A percentile compares a stretch with the other conserved stretches of the same genome.
phyloP scores from a whole-genome alignment of 23 tunicate species.

The Halocynthia roretzi region DNA sequence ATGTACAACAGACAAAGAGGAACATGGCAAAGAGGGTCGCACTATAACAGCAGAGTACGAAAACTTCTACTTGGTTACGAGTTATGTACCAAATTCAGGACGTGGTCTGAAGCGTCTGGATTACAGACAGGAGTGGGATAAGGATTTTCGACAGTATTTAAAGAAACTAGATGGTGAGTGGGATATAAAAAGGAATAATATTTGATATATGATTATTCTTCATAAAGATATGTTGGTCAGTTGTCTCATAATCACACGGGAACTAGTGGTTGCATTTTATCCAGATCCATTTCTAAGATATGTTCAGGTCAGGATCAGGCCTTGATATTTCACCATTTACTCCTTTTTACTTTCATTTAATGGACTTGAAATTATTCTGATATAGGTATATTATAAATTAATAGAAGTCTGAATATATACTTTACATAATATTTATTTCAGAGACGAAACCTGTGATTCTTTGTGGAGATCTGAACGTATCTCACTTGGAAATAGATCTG shows the following conservation, averaged over 20 bases:
- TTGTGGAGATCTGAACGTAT: slow-evolving; percentile 95
- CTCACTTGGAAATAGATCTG: slow-evolving; percentile 87
- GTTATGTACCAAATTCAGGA: slow-evolving; percentile 97
- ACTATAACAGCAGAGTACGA: slow-evolving; percentile 94
- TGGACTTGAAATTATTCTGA: too few relatives aligned
- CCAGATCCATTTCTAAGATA: too few relatives aligned
- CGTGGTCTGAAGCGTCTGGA: slow-evolving; percentile 72
- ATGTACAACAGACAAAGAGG: slow-evolving; percentile 19
- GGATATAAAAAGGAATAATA: too few relatives aligned
- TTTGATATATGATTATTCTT: too few relatives aligned
- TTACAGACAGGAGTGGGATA: slow-evolving; percentile 87
- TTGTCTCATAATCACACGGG: too few relatives aligned
- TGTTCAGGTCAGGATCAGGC: too few relatives aligned
- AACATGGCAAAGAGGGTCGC: slow-evolving; percentile 89
- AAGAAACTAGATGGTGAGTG: slow-evolving; percentile 35
- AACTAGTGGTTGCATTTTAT: too few relatives aligned
- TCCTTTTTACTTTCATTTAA: too few relatives aligned
- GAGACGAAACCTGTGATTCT: slow-evolving; percentile 79
- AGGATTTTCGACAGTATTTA: slow-evolving; percentile 69
- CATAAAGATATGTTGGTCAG: too few relatives aligned
- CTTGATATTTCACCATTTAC: too few relatives aligned
- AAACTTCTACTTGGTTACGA: slow-evolving; percentile 70
- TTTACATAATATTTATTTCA: neutral
- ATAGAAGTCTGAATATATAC: too few relatives aligned
- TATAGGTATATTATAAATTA: too few relatives aligned